Evolutionary conservation across 2,113 vertebrate species (phyloP).

Genomic region (Macaca nemestrina): DNA sequence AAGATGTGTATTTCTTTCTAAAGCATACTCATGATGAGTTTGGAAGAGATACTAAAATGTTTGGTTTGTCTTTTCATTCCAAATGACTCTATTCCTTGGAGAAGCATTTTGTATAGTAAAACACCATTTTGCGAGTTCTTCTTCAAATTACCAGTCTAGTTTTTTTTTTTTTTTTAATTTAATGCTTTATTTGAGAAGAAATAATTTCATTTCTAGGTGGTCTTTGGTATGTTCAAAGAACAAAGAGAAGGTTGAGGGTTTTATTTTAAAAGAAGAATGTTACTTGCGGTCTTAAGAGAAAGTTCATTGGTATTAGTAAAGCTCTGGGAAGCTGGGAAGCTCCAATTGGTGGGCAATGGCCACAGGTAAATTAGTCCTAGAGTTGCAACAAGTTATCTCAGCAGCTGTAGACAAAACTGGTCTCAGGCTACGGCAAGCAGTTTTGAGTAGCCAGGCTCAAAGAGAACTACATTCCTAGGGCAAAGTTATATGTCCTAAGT

Average conservation of each 20-base stretch:
- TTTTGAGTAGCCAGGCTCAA: background rate
- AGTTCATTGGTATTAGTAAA: background rate
- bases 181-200: background rate
- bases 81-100: background rate
- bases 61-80: background rate
- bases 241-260: background rate
- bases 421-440: background rate
- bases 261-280: background rate
- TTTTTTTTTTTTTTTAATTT: too few species aligned
- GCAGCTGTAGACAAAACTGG: background rate
- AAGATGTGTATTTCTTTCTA: background rate
- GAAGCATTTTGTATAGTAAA: background rate
- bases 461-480: background rate
- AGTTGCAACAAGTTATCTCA: background rate
- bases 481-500: background rate
- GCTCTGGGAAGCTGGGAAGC: background rate
- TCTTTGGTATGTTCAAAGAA: background rate
- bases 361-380: background rate
- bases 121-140: background rate
- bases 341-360: background rate
- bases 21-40: background rate
- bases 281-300: background rate
- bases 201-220: background rate
- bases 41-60: background rate
- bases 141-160: background rate